phyloP scores from a whole-genome alignment of 2,797 vertebrate species.

The Pipistrellus pygmaeus region DNA sequence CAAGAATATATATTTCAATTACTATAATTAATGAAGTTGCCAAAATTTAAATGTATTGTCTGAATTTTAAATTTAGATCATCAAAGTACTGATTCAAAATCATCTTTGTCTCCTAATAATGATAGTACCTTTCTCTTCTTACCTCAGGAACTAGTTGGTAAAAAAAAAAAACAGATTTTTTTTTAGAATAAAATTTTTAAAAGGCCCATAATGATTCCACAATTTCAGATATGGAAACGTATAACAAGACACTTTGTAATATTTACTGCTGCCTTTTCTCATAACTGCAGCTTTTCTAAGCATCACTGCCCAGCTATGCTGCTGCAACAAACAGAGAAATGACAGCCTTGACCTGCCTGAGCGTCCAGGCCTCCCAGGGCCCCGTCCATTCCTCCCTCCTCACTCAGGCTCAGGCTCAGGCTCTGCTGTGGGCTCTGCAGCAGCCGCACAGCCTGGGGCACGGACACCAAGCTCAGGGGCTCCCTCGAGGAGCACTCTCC shows the following conservation, averaged over 20 bases:
- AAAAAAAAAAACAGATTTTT: background rate
- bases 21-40: background rate
- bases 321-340: background rate
- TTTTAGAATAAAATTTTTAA: background rate
- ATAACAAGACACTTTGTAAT: background rate
- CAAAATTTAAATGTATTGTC: background rate
- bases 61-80: constrained; percentile 28
- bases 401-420: background rate
- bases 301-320: background rate
- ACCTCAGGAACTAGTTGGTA: background rate
- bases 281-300: background rate
- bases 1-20: background rate
- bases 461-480: background rate
- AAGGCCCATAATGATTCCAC: background rate
- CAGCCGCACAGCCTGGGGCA: too few species aligned
- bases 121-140: background rate
- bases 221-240: background rate
- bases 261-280: background rate
- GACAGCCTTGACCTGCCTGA: background rate
- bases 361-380: background rate
- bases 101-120: background rate
- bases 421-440: background rate
- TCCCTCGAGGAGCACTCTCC: background rate
- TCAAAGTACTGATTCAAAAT: background rate
- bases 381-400: too few species aligned